phyloP scores from a whole-genome alignment of 1,140 invertebrate genomes.

The Drosophila carrolli region DNA sequence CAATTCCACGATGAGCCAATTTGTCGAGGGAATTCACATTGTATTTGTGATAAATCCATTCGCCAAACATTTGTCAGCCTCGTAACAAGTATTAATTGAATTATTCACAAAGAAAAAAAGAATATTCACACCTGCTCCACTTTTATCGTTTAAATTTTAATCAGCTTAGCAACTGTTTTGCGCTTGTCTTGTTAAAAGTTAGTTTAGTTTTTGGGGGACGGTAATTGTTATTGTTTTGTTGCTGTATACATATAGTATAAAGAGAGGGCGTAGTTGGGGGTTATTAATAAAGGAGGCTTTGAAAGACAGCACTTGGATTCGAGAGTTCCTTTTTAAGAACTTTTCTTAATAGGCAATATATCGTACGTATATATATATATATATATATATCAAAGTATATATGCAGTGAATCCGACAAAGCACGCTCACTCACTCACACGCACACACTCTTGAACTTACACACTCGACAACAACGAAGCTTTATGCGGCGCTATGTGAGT shows the following conservation, averaged over 20 bases:
- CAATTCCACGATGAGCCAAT: slow-evolving; percentile 20
- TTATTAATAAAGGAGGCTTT: background rate
- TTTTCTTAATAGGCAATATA: slow-evolving; percentile 41
- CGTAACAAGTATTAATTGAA: slow-evolving; percentile 29
- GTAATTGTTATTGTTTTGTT: slow-evolving; percentile 10
- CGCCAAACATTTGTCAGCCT: slow-evolving; percentile 30
- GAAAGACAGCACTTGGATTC: slow-evolving; percentile 1
- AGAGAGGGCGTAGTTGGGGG: background rate
- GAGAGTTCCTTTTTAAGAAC: slow-evolving; percentile 35
- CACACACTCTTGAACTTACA: slow-evolving; percentile 29
- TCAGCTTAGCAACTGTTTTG: slow-evolving; percentile 29
- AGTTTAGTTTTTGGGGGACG: background rate
- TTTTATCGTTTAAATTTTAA: slow-evolving; percentile 41
- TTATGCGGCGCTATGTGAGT: slow-evolving; percentile 25
- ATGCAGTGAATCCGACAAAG: slow-evolving; percentile 45
- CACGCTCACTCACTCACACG: slow-evolving; percentile 42
- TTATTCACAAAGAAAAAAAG: slow-evolving; percentile 23
- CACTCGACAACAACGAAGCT: slow-evolving; percentile 49
- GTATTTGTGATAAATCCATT: slow-evolving; percentile 11
- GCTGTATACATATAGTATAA: background rate
- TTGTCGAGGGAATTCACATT: slow-evolving; percentile 29
- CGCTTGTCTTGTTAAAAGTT: slow-evolving; percentile 13
- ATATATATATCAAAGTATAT: slow-evolving; percentile 5
- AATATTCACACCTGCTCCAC: slow-evolving; percentile 34
- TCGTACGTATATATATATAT: slow-evolving; percentile 17